Evolutionary conservation across 1,140 invertebrate species (phyloP).

Genomic region (Solenopsis fugax): DNA sequence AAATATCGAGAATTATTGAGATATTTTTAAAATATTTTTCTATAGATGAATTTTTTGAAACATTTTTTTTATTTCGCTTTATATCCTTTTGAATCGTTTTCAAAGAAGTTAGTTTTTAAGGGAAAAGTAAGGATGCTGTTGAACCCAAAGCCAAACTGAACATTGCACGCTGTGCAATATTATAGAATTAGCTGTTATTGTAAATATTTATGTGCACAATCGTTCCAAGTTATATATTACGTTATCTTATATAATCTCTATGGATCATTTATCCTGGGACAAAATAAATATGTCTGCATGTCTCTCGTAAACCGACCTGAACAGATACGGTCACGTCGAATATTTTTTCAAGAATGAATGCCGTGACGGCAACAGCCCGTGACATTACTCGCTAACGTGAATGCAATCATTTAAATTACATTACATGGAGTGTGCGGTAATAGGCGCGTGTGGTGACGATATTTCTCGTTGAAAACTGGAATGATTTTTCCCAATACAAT

Average conservation of each 20-base stretch:
- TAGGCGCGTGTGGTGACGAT: conserved; percentile 7
- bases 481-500: conserved; percentile 12
- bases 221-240: not conserved
- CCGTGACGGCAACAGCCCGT: conserved; percentile 36
- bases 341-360: conserved; percentile 35
- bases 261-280: not conserved
- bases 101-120: not conserved
- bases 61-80: not conserved
- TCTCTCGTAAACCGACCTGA: conserved; percentile 18
- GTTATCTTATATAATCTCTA: conserved; percentile 1
- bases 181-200: not conserved
- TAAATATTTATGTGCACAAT: conserved; percentile 17
- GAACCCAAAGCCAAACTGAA: not conserved
- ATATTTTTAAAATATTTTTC: not conserved
- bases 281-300: conserved; percentile 17
- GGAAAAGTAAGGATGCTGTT: not conserved
- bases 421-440: conserved; percentile 14
- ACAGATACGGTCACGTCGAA: conserved; percentile 16
- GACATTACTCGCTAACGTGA: conserved; percentile 29
- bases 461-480: conserved; percentile 19
- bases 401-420: conserved; percentile 41
- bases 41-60: not conserved
- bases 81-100: not conserved
- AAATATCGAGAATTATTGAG: not conserved
- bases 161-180: not conserved